Conservation (phyloP, 2,113 vertebrate genomes). For the Sturnus vulgaris region DNA sequence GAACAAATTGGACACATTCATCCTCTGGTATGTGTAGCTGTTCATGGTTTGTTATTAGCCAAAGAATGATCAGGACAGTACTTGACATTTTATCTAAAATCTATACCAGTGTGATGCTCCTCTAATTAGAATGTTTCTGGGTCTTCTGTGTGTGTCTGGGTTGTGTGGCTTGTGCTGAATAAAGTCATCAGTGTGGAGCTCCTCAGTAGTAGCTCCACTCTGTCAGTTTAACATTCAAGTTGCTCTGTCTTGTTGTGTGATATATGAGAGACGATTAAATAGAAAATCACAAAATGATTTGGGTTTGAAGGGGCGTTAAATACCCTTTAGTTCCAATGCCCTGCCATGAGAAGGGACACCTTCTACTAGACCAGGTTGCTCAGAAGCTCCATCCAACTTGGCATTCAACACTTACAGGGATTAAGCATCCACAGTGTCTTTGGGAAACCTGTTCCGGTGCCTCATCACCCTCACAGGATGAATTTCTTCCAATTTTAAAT, state of each 20-base stretch:
- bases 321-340: not conserved
- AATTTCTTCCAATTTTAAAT: not conserved
- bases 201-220: not conserved
- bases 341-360: not conserved
- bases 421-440: not conserved
- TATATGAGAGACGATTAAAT: not conserved
- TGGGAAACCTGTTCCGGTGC: not conserved
- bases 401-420: not conserved
- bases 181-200: not conserved
- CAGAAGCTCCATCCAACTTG: not conserved
- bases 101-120: not conserved
- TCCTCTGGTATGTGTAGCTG: not conserved
- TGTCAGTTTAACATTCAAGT: not conserved
- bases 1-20: not conserved
- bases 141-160: accelerated
- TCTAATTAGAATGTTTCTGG: not conserved
- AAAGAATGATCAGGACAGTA: not conserved
- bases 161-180: not conserved
- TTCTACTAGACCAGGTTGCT: not conserved
- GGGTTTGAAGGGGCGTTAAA: not conserved
- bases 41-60: not conserved
- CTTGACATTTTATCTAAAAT: not conserved
- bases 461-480: not conserved
- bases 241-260: not conserved
- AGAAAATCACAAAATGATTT: not conserved